Evolutionary conservation across 2,113 vertebrate genomes (phyloP).

Genomic region (Corydoras sp.): DNA sequence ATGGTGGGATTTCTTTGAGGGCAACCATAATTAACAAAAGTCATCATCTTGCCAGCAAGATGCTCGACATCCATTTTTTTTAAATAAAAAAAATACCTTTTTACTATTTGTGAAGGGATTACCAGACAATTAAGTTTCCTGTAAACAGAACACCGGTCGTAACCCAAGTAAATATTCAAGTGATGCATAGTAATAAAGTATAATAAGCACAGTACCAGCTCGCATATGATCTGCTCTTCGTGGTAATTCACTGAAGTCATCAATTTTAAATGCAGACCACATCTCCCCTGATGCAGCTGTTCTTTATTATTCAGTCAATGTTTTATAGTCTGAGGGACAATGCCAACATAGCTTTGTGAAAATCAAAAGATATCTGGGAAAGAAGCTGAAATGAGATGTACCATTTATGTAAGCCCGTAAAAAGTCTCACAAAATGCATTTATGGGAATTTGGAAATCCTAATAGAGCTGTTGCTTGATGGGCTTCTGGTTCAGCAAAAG

Average conservation of each 20-base stretch:
- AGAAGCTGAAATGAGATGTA: background rate
- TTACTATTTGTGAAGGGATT: background rate
- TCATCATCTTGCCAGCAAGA: too few species aligned
- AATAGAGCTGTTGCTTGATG: background rate
- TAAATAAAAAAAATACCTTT: background rate
- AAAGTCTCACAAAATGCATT: background rate
- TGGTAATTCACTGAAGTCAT: background rate
- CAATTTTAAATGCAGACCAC: slow-evolving; percentile 6
- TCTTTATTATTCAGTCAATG: slow-evolving; percentile 18
- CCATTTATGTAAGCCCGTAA: background rate
- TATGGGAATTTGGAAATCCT: slow-evolving; percentile 16
- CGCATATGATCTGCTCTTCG: background rate
- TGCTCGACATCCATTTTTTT: too few species aligned
- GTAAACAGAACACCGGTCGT: background rate
- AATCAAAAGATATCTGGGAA: slow-evolving; percentile 14
- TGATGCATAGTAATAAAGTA: background rate
- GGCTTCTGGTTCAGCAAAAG: background rate
- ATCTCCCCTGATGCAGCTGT: background rate
- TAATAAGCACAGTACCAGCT: background rate
- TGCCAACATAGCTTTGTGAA: slow-evolving; percentile 4
- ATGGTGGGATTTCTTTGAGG: too few species aligned
- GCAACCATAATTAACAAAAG: too few species aligned
- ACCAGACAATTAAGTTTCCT: too few species aligned
- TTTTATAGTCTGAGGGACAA: slow-evolving; percentile 7
- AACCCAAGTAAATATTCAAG: background rate